Base-by-base conservation (phyloP, 2,888 invertebrate species). In the Pammene aurita region DNA sequence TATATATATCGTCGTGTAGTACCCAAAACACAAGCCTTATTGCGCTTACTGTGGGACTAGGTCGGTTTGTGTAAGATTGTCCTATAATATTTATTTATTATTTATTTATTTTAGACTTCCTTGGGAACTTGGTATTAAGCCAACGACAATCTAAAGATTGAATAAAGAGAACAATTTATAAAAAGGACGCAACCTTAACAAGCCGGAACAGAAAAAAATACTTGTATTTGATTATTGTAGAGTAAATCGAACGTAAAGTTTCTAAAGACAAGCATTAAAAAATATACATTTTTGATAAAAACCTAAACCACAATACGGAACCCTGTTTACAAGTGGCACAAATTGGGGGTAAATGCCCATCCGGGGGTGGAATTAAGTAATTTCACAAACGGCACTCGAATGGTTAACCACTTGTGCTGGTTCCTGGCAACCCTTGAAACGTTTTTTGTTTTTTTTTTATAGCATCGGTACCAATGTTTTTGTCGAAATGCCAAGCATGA, bases 261-360 rank as follows among this genome's bases (percentile, higher is more conserved):
- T 48, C 18, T 6, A 50, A 0, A 5, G 50, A 26, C 18, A 50
- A 1, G 7, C 16, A 9, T 16, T 18, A 13, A 26, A 50, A 50
- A 50, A 55, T 16, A 38, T 9, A 54, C 10, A 14, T 58, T 42
- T 48, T 61, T 18, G 60, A 11, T 5, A 52, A 13, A 62, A 18
- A 41, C 52, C 50, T 9, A 52, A 18, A 52, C 52, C 50, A 41
- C 52, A 52, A 61, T 44, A 77, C 77, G 74, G 13, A 11, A 60
- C 80, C 62, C 63, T 11, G 42, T 14, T 16, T 41, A 46, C 66
- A 77, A 79, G 72, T 73, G 72, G 72, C 75, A 57, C 68, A 78
- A 79, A 80, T 79, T 78, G 77, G 74, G 78, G 73, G 76, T 81
- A 81, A 84, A 84, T 79, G 82, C 79, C 75, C 76, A 77, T 79